Conservation (phyloP, 2,888 invertebrate genomes). For the Agrypnus murinus region DNA sequence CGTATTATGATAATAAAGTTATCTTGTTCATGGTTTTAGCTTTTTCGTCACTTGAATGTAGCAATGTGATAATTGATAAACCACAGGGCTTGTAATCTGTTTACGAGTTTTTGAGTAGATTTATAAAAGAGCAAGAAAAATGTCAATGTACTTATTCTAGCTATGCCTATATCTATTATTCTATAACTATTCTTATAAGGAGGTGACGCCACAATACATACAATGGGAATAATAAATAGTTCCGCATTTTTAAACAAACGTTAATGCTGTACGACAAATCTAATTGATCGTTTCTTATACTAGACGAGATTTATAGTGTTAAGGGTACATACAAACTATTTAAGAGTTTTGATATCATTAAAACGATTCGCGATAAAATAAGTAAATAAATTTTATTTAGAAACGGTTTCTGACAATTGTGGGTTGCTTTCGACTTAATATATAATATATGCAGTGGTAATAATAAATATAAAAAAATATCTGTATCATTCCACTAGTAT, state of each 20-base stretch:
- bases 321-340: slow-evolving; percentile 9
- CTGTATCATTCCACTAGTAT: slow-evolving; percentile 43
- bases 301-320: slow-evolving; percentile 8
- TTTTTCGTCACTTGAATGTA: no score
- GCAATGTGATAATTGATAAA: no score
- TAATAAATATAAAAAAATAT: slow-evolving; percentile 43
- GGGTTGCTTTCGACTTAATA: slow-evolving; percentile 43
- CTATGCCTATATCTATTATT: no score
- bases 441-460: slow-evolving; percentile 44
- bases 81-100: no score
- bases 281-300: slow-evolving; percentile 37
- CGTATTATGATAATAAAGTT: no score
- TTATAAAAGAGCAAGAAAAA: not conserved
- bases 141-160: slow-evolving; percentile 24
- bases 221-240: slow-evolving; percentile 37
- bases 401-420: slow-evolving; percentile 52
- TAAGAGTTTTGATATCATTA: slow-evolving; percentile 29
- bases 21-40: no score
- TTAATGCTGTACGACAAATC: slow-evolving; percentile 26
- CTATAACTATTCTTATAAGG: no score
- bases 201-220: slow-evolving; percentile 25
- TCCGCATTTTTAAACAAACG: slow-evolving; percentile 39
- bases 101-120: no score
- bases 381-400: slow-evolving; percentile 38
- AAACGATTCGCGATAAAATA: slow-evolving; percentile 41